Base-by-base conservation (phyloP, 1,140 invertebrate genomes). In the Berghia stephanieae region DNA sequence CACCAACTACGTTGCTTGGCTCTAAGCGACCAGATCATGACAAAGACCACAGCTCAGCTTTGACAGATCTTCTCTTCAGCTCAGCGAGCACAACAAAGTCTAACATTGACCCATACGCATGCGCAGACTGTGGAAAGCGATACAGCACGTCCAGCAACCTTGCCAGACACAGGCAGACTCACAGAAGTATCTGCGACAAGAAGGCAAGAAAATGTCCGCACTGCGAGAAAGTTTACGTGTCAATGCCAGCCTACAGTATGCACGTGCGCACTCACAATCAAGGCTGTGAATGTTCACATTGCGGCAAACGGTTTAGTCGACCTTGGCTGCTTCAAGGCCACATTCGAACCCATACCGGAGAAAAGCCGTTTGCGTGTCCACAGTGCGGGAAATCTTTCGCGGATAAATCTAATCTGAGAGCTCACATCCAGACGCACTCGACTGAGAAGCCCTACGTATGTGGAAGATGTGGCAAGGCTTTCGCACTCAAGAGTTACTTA, bases 391-490 rank as follows among this genome's bases (percentile, higher is more conserved):
- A 99, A 89, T 96, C 96, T 8, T 99, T 99, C 89, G 97, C 98
- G 10, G 98, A 99, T 90, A 92, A 98, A 68, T 98, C 96, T 69
- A 99, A 99, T 89, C 91, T 99, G 31, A 91, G 97, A 21, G 98
- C 98, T 0, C 98, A 99, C 91, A 98, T 99, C 95, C 97, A 99
- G 90, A 99, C 97, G 0, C 98, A 99, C 89, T 98, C 96, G 16
- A 92, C 94, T 4, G 96, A 97, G 85, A 99, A 99, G 90, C 97
- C 97, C 84, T 98, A 96, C 90, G 93, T 95, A 86, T 99, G 91
- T 96, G 96, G 85, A 96, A 98, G 91, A 92, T 99, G 82, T 78
- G 87, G 88, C 24, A 90, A 90, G 75, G 88, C 89, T 0, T 90
- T 90, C 76, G 89, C 89, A 0, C 80, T 90, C 38, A 90, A 90